phyloP scores from a whole-genome alignment of 1,140 invertebrate species.

The Eumaeus atala region DNA sequence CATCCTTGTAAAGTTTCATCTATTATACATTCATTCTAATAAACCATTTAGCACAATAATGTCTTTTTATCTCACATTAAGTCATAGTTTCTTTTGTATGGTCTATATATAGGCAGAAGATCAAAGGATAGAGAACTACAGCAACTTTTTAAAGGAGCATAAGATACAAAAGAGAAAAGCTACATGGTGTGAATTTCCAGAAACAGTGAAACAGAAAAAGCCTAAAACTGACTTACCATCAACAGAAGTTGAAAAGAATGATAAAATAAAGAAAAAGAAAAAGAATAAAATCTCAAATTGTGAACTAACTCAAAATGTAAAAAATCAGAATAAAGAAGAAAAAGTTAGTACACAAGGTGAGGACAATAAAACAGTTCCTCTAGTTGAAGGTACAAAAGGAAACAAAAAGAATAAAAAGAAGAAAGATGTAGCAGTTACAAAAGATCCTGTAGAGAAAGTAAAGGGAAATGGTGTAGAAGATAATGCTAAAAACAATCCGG shows the following conservation, averaged over 20 bases:
- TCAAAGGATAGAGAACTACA: conserved; percentile 72
- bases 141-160: conserved; percentile 74
- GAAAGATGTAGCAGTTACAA: conserved; percentile 4
- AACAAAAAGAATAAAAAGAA: conserved; percentile 16
- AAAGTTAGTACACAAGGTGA: conserved; percentile 7
- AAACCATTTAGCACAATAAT: too few relatives aligned
- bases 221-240: conserved; percentile 21
- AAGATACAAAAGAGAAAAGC: conserved; percentile 62
- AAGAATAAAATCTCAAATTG: conserved; percentile 9
- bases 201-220: conserved; percentile 36
- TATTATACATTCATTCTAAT: too few relatives aligned
- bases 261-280: conserved; percentile 36
- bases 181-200: conserved; percentile 75
- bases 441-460: conserved; percentile 11
- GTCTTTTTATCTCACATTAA: too few relatives aligned
- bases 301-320: conserved; percentile 16
- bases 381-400: not conserved
- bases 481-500: not conserved
- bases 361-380: not conserved
- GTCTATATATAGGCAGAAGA: conserved; percentile 56
- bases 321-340: conserved; percentile 20
- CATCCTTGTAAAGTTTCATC: too few relatives aligned
- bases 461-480: conserved; percentile 16
- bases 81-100: not conserved
- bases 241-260: conserved; percentile 27